Conservation (phyloP, 2,113 vertebrate genomes). For the Tragelaphus buxtoni region DNA sequence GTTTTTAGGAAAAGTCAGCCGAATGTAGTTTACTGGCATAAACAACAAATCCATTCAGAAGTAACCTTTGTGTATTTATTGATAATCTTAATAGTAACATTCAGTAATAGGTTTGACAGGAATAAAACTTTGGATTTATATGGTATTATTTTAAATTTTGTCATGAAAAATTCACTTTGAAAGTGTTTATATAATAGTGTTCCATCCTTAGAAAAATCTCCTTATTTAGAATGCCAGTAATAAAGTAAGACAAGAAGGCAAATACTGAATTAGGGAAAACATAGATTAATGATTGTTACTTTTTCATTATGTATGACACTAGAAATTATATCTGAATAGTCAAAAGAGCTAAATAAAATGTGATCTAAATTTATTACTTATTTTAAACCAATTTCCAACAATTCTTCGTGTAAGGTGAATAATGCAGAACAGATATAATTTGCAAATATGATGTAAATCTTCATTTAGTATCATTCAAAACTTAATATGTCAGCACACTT, state of each 20-base stretch:
- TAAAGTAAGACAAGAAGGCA: neutral
- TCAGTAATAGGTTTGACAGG: neutral
- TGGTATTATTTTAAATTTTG: neutral
- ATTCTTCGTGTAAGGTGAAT: neutral
- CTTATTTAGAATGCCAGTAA: neutral
- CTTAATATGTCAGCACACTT: neutral
- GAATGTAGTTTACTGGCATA: constrained; percentile 44
- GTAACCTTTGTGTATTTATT: constrained; percentile 20
- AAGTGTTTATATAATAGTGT: neutral
- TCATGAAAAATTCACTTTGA: neutral
- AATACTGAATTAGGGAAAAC: neutral
- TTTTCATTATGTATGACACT: constrained; percentile 19
- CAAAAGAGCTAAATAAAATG: neutral
- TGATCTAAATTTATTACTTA: neutral
- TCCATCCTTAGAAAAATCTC: neutral
- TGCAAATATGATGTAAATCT: neutral
- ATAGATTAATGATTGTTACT: neutral
- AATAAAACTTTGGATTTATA: constrained; percentile 7
- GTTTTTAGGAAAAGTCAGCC: constrained; percentile 38
- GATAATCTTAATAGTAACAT: constrained; percentile 20
- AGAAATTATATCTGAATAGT: neutral
- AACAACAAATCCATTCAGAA: constrained; percentile 4
- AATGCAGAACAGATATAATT: neutral
- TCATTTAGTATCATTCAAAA: neutral
- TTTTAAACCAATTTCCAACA: neutral